Evolutionary conservation across 2,888 invertebrate species (phyloP), one percentile per base, ranked within the genome.

Genomic region (Dermolepida albohirtum): DNA sequence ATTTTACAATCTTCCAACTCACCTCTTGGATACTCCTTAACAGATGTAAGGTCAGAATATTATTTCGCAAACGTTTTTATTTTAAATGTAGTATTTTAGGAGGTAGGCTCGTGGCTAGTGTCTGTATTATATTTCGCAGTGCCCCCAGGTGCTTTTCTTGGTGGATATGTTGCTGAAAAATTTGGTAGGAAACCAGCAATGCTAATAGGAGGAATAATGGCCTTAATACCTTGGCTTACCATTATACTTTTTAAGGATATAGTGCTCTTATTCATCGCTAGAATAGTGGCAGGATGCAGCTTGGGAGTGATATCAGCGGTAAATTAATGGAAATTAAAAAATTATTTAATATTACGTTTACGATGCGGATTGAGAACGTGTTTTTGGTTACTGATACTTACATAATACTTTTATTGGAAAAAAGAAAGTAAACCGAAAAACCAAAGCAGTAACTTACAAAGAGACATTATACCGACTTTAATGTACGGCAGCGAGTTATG

Each of bases 231-330:
- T 73, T 88, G 88, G 86, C 43, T 74, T 1, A 76, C 82, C 0
- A 55, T 82, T 43, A 50, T 70, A 0, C 73, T 74, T 63, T 70
- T 70, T 1, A 71, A 65, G 34, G 63, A 67, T 12, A 63, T 88
- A 0, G 77, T 78, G 0, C 87, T 88, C 86, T 82, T 90, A 5
- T 87, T 87, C 72, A 81, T 85, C 0, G 90, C 89, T 0, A 83
- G 90, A 66, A 87, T 91, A 55, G 83, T 92, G 39, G 88, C 87
- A 5, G 93, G 93, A 40, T 75, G 91, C 6, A 89, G 90, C 12
- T 89, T 89, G 43, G 92, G 93, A 16, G 90, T 92, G 0, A 63
- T 69, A 12, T 51, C 22, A 22, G 4, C 22, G 1, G 17, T 51
- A 29, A 51, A 11, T 47, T 8, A 22, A 22, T n/a, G n/a, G n/a